phyloP scores from a whole-genome alignment of 1,140 invertebrate genomes.

The Heliconius melpomene region DNA sequence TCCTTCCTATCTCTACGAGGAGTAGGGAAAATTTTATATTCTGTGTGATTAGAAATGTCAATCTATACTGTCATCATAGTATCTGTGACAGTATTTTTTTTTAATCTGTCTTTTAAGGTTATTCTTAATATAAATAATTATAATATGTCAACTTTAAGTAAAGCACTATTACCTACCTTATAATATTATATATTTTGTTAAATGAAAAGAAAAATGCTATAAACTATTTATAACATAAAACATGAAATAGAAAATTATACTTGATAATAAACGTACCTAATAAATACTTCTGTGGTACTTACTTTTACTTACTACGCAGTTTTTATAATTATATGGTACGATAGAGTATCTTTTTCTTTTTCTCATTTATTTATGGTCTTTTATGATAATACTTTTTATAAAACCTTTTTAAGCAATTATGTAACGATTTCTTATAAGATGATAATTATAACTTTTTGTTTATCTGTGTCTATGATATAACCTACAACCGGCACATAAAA shows the following conservation, averaged over 20 bases:
- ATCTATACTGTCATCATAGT: background rate
- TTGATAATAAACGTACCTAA: no score
- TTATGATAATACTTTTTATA: background rate
- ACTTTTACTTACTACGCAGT: no score
- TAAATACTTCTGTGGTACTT: no score
- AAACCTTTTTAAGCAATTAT: background rate
- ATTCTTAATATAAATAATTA: no score
- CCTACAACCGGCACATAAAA: conserved; percentile 66
- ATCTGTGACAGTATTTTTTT: background rate
- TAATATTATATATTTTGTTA: no score
- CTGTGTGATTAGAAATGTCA: conserved; percentile 11
- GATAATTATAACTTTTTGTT: conserved; percentile 8
- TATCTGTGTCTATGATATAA: conserved; percentile 58
- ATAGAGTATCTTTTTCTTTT: no score
- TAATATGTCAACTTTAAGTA: no score
- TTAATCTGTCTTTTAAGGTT: background rate
- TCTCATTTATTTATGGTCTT: no score
- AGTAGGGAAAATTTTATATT: conserved; percentile 39
- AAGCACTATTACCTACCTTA: background rate
- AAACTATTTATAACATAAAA: no score
- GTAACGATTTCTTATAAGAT: background rate
- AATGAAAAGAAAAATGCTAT: no score
- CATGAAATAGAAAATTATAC: no score
- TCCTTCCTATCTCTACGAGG: conserved; percentile 33
- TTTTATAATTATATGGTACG: no score